Evolutionary conservation across 2,888 invertebrate species (phyloP), one percentile per base, ranked within the genome.

Genomic region (Hyalella azteca): DNA sequence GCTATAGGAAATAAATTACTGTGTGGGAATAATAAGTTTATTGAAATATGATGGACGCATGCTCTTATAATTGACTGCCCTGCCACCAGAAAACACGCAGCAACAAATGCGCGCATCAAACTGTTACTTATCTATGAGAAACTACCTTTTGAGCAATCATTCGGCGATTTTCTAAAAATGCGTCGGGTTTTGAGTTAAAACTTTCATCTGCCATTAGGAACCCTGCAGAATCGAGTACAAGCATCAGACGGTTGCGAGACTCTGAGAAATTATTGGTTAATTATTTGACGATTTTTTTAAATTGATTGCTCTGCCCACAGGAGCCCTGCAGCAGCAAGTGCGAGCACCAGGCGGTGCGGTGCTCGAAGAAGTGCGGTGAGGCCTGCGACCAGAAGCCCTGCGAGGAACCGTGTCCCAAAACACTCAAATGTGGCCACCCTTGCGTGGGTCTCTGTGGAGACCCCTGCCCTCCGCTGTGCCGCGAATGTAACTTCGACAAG

Each of bases 391-490:
- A 87, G 4, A 83, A 86, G 50, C 89, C 90, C 15, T 91, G 91
- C 86, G 83, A 81, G 26, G 86, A 87, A 86, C 87, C 88, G 11
- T 88, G 90, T 83, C 76, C 19, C 26, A 86, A 86, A 82, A 81
- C 45, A 7, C 86, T 88, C 3, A 77, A 85, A 49, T 93, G 93
- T 88, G 88, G 89, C 0, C 93, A 93, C 88, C 86, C 86, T n/a
- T 92, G 93, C 88, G 89, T 91, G 86, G 93, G 93, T 19, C 89
- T 92, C 77, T 93, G 93, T 88, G 92, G 92, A n/a, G 93, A 93
- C 87, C 89, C 89, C 13, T 93, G 93, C 87, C 92, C 92, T 22
- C 87, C 87, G 41, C 86, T 90, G 77, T 93, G 93, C 88, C 87
- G 89, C 39, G 75, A 86, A 22, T 93, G 93, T 88, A 85, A 90